phyloP scores from a whole-genome alignment of 1,140 invertebrate genomes.

The Sitophilus oryzae region DNA sequence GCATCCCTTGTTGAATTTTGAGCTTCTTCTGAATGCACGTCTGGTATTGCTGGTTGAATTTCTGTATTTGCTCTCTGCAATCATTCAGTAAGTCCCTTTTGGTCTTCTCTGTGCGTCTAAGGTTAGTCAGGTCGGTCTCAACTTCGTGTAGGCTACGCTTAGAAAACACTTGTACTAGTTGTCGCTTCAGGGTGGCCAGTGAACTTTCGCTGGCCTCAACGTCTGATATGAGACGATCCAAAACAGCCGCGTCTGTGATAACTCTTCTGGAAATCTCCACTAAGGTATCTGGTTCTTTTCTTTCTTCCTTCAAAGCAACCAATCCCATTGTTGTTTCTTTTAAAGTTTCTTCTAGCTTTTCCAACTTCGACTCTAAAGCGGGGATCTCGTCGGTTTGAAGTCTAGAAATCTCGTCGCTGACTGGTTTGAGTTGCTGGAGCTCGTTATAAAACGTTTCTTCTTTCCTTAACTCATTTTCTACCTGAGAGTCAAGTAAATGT shows the following conservation, averaged over 20 bases:
- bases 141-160: conserved; percentile 46
- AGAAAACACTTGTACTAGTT: conserved; percentile 44
- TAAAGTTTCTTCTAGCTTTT: conserved; percentile 21
- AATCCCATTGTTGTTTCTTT: conserved; percentile 23
- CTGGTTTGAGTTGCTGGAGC: conserved; percentile 34
- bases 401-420: conserved; percentile 32
- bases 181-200: conserved; percentile 40
- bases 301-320: conserved; percentile 22
- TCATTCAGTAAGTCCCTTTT: conserved; percentile 26
- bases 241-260: conserved; percentile 32
- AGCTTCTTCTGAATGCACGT: conserved; percentile 29
- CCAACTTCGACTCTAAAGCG: conserved; percentile 20
- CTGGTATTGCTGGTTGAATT: conserved; percentile 30
- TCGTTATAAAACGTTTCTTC: conserved; percentile 34
- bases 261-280: conserved; percentile 29
- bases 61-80: conserved; percentile 29
- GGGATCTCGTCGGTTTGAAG: conserved; percentile 28
- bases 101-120: conserved; percentile 17
- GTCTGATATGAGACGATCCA: conserved; percentile 37
- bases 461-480: conserved; percentile 39
- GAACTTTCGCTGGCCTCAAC: conserved; percentile 25
- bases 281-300: conserved; percentile 26
- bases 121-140: conserved; percentile 41
- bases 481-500: no score
- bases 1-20: conserved; percentile 29